phyloP scores from a whole-genome alignment of 2,797 vertebrate species.

The Sebastes wilsoni region DNA sequence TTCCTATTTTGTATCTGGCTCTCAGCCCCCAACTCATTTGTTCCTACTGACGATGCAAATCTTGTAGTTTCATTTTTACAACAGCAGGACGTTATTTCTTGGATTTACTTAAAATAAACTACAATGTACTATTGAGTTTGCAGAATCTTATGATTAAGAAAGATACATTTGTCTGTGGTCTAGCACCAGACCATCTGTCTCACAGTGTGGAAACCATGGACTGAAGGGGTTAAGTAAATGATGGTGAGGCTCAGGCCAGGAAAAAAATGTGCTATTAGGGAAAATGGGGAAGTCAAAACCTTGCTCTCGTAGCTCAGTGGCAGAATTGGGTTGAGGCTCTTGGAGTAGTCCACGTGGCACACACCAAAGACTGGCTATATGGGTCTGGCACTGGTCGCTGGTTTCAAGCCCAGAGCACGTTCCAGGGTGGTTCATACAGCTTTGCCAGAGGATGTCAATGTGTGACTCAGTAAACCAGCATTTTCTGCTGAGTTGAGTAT shows the following conservation, averaged over 20 bases:
- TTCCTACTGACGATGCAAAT: neutral
- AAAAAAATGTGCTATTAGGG: conserved; percentile 68
- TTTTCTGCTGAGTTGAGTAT: conserved; percentile 69
- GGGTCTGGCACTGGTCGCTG: conserved; percentile 57
- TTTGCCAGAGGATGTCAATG: conserved; percentile 74
- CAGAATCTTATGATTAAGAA: neutral
- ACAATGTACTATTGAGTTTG: neutral
- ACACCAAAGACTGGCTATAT: conserved; percentile 58
- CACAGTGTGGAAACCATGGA: conserved; percentile 16
- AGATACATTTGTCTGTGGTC: conserved; percentile 10
- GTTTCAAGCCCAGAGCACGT: conserved; percentile 59
- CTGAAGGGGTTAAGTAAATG: conserved; percentile 59
- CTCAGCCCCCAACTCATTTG: neutral
- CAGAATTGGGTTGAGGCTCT: conserved; percentile 69
- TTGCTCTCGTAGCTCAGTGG: conserved; percentile 63
- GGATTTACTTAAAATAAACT: neutral
- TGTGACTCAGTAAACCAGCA: conserved; percentile 71
- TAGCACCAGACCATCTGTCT: conserved; percentile 23
- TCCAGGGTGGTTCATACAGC: conserved; percentile 60
- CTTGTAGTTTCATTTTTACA: neutral
- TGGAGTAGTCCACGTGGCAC: conserved; percentile 74
- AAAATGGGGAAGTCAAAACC: conserved; percentile 69
- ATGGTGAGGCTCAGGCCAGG: conserved; percentile 60
- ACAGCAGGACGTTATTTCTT: neutral
- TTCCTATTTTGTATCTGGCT: neutral